These are phyloP conservation scores for Teinopalpus imperialis DNA, from an alignment of 2,888 invertebrate genomes.

Conservation along the genomic window DNA sequence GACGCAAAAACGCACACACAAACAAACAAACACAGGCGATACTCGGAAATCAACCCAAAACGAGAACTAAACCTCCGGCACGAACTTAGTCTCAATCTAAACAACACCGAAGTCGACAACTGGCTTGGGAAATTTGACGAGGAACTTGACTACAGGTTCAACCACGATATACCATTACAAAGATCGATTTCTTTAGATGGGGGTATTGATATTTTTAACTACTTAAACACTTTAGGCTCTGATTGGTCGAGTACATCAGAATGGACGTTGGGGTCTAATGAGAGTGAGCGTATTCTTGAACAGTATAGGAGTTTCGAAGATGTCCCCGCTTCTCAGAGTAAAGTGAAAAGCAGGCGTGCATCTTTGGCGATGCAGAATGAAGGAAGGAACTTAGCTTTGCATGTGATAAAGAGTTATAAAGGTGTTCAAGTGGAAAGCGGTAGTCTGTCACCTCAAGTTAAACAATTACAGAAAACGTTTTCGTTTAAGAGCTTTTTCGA, in stretches of 20 bases:
- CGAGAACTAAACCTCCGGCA: slow-evolving; percentile 61
- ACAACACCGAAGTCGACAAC: slow-evolving; percentile 52
- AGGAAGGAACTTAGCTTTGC: slow-evolving; percentile 48
- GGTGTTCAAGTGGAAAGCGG: slow-evolving; percentile 48
- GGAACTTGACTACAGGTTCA: slow-evolving; percentile 45
- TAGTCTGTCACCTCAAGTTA: slow-evolving; percentile 55
- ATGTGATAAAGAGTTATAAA: slow-evolving; percentile 58
- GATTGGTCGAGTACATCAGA: slow-evolving; percentile 51
- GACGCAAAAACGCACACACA: slow-evolving; percentile 26
- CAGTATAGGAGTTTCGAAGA: slow-evolving; percentile 66
- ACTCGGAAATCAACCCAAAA: slow-evolving; percentile 46
- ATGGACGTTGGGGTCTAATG: slow-evolving; percentile 59
- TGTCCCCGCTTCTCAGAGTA: slow-evolving; percentile 63
- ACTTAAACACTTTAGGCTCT: slow-evolving; percentile 56
- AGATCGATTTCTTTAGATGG: slow-evolving; percentile 66
- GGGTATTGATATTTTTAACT: slow-evolving; percentile 62
- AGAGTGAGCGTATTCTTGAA: slow-evolving; percentile 38
- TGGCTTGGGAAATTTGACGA: slow-evolving; percentile 67
- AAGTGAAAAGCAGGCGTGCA: slow-evolving; percentile 68
- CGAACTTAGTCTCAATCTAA: slow-evolving; percentile 58
- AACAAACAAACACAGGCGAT: slow-evolving; percentile 37
- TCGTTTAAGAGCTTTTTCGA: slow-evolving; percentile 43
- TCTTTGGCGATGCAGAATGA: slow-evolving; percentile 51
- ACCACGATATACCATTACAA: slow-evolving; percentile 59
- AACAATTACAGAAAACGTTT: slow-evolving; percentile 57